Evolutionary conservation across 2,888 invertebrate species (phyloP).

Genomic region (Drosophila heteroneura): DNA sequence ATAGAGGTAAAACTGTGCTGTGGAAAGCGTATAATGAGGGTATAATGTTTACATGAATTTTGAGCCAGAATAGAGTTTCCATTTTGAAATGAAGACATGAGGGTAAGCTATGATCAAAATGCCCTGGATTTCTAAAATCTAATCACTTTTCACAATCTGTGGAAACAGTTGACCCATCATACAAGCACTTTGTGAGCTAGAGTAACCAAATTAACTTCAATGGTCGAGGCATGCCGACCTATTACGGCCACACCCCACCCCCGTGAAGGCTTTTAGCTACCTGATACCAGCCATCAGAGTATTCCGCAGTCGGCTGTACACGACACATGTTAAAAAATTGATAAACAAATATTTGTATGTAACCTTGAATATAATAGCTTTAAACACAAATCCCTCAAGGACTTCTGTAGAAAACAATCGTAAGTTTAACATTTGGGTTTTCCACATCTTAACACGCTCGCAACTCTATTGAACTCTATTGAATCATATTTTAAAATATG

Average conservation of each 20-base stretch:
- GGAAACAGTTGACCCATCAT: background rate
- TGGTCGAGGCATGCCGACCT: background rate
- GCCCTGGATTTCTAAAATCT: background rate
- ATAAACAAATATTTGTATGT: background rate
- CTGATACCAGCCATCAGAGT: background rate
- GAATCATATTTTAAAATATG: conserved; percentile 23
- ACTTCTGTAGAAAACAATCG: conserved; percentile 38
- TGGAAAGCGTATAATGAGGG: background rate
- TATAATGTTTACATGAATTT: background rate
- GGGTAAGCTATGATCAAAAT: background rate
- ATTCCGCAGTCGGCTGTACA: background rate
- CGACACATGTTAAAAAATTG: background rate
- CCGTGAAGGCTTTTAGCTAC: background rate
- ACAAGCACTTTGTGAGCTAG: background rate
- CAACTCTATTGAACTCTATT: conserved; percentile 19
- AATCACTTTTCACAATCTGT: background rate
- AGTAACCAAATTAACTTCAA: background rate
- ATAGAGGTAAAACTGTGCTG: background rate
- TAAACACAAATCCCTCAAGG: conserved; percentile 35
- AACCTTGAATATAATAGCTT: conserved; percentile 1
- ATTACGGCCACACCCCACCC: background rate
- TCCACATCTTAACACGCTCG: conserved; percentile 29
- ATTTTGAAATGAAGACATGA: background rate
- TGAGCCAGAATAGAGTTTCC: background rate
- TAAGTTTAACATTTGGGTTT: conserved; percentile 39